phyloP scores from a whole-genome alignment of 2,113 vertebrate species.

The Pelobates fuscus region DNA sequence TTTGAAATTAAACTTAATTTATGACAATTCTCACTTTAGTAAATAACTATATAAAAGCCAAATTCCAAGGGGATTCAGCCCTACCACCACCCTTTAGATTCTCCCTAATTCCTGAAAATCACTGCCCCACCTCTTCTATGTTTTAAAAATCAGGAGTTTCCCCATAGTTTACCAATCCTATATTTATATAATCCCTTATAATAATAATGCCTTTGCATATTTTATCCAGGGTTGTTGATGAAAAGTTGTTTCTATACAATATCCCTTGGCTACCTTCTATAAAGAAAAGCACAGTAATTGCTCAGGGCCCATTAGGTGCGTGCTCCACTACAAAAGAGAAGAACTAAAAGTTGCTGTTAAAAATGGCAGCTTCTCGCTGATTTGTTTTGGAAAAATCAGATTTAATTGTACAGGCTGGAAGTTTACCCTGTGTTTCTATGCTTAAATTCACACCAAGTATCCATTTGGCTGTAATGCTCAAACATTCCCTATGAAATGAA shows the following conservation, averaged over 20 bases:
- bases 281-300: neutral
- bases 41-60: no score
- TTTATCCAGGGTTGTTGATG: neutral
- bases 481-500: neutral
- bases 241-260: neutral
- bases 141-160: no score
- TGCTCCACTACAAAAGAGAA: constrained; percentile 18
- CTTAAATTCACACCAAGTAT: constrained; percentile 6
- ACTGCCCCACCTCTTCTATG: no score
- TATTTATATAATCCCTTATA: no score
- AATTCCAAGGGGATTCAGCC: no score
- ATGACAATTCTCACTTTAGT: no score
- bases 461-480: constrained; percentile 18
- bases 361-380: neutral
- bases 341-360: neutral
- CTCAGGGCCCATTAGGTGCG: neutral
- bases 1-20: no score
- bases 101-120: no score
- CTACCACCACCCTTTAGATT: no score
- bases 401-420: neutral
- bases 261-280: neutral
- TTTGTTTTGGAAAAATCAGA: neutral
- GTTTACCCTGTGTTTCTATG: neutral
- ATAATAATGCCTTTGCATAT: no score
- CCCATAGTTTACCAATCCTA: no score